phyloP scores from a whole-genome alignment of 2,888 invertebrate species.

The Thymelicus sylvestris region DNA sequence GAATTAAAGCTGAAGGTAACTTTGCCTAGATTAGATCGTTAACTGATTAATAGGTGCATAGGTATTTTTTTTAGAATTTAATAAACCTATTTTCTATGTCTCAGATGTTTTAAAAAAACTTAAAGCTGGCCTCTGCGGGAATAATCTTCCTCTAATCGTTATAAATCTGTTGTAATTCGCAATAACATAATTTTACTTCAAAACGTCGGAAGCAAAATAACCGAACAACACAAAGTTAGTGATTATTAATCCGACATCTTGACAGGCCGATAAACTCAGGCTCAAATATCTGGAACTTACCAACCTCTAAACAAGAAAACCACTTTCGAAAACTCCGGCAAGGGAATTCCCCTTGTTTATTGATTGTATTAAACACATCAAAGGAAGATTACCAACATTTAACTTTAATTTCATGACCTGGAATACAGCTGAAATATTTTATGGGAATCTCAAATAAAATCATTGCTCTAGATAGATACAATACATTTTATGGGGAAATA shows the following conservation, averaged over 20 bases:
- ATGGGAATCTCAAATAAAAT: too few relatives aligned
- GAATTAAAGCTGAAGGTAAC: too few relatives aligned
- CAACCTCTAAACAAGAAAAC: constrained; percentile 7
- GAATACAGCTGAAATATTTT: neutral
- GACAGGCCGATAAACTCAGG: constrained; percentile 11
- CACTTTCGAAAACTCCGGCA: neutral
- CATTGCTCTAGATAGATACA: too few relatives aligned
- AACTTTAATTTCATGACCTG: neutral
- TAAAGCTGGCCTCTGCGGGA: too few relatives aligned
- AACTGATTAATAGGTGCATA: too few relatives aligned
- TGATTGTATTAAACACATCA: constrained; percentile 2
- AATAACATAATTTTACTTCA: neutral
- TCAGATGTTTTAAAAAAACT: too few relatives aligned
- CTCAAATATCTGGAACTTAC: constrained; percentile 10
- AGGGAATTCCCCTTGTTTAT: constrained; percentile 1
- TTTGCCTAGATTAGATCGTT: too few relatives aligned
- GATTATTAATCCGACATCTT: constrained; percentile 14
- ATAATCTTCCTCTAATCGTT: neutral
- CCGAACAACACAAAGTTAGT: constrained; percentile 5
- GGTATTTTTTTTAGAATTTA: too few relatives aligned
- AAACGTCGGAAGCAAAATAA: neutral
- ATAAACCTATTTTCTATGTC: too few relatives aligned
- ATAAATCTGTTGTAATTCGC: neutral
- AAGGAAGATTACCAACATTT: neutral
- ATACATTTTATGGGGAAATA: neutral